phyloP scores from a whole-genome alignment of 2,888 invertebrate genomes.

The Tenthredo notha region DNA sequence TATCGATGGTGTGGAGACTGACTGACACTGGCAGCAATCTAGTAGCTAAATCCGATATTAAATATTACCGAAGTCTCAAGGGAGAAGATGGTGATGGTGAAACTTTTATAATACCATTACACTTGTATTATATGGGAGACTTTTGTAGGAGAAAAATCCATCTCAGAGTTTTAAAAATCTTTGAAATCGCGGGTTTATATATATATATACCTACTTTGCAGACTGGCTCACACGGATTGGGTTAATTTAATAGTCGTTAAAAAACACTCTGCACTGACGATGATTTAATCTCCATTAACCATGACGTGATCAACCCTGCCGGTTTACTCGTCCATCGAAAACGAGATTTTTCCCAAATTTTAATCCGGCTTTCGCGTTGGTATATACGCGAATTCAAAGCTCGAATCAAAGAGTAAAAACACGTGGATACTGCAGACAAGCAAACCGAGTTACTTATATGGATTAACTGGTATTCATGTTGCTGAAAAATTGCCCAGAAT shows the following conservation, averaged over 20 bases:
- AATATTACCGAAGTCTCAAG: conserved; percentile 25
- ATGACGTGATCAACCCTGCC: neutral
- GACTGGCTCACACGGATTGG: neutral
- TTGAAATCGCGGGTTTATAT: neutral
- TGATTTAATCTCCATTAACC: conserved; percentile 8
- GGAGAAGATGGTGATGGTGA: neutral
- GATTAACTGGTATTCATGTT: conserved; percentile 4
- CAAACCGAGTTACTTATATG: neutral
- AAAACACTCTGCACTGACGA: neutral
- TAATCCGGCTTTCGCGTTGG: neutral
- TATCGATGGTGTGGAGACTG: neutral
- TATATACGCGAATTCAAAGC: neutral
- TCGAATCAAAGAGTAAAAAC: neutral
- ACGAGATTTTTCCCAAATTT: conserved; percentile 6
- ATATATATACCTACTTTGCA: neutral
- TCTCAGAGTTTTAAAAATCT: neutral
- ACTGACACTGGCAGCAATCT: conserved; percentile 7
- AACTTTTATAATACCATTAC: conserved; percentile 1
- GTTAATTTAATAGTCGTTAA: conserved; percentile 15
- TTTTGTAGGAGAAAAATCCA: neutral
- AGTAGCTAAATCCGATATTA: conserved; percentile 33
- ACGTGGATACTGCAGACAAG: neutral
- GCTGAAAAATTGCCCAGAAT: conserved; percentile 21
- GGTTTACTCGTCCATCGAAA: neutral
- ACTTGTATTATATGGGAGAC: neutral